A percentile compares a stretch with the other conserved stretches of the same genome.
Conservation (phyloP, 2,888 invertebrate species). For the Operophtera brumata region DNA sequence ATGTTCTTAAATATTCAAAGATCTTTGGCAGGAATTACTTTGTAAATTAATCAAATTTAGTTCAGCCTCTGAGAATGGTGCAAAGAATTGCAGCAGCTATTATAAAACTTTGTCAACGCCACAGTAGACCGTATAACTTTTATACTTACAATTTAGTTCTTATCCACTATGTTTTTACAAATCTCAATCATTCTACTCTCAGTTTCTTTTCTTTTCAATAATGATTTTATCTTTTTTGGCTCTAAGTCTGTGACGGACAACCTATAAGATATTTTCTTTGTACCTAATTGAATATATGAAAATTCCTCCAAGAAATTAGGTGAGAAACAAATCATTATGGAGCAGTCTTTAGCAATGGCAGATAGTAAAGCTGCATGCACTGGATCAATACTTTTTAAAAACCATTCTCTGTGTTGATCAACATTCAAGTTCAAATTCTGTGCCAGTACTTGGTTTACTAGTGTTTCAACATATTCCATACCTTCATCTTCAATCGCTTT, state of each 20-base stretch:
- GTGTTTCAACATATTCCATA: conserved; percentile 48
- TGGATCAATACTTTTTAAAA: conserved; percentile 40
- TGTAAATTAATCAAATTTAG: no score
- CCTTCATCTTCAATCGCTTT: conserved; percentile 28
- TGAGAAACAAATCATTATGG: conserved; percentile 83
- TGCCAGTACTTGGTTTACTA: conserved; percentile 44
- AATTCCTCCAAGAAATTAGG: conserved; percentile 37
- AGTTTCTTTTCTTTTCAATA: conserved; percentile 55
- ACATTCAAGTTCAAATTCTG: conserved; percentile 43
- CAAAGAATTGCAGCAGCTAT: no score
- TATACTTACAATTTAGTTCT: conserved; percentile 48
- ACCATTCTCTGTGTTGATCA: conserved; percentile 38
- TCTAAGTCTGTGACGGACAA: conserved; percentile 84
- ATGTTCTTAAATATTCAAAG: no score
- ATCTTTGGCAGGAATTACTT: no score
- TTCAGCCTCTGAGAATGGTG: no score
- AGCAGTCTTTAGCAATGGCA: conserved; percentile 85
- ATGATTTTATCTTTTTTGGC: conserved; percentile 78
- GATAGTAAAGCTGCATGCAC: conserved; percentile 74
- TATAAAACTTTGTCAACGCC: no score
- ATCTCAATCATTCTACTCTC: conserved; percentile 52
- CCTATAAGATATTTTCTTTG: conserved; percentile 69
- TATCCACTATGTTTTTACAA: conserved; percentile 43
- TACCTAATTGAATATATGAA: conserved; percentile 51
- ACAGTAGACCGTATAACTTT: no score